Conservation (phyloP, 2,797 vertebrate species). For the Xenops minutus region DNA sequence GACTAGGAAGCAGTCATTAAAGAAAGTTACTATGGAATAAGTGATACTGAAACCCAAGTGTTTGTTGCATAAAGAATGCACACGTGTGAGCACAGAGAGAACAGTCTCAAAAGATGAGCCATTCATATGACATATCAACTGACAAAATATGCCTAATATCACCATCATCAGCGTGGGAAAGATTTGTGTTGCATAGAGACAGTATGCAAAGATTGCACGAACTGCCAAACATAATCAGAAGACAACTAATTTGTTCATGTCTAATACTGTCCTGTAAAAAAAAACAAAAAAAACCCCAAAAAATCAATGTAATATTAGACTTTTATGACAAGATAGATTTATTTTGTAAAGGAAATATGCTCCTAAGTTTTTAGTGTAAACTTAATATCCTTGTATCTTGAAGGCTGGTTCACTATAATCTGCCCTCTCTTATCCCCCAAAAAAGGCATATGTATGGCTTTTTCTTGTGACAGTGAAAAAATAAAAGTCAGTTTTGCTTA, state of each 20-base stretch:
- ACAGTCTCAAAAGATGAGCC: background rate
- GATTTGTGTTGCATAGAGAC: background rate
- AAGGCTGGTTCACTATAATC: background rate
- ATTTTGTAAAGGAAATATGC: background rate
- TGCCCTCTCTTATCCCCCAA: background rate
- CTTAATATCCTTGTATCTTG: background rate
- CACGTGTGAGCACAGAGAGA: rapidly evolving
- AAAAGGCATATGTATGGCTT: background rate
- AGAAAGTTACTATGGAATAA: background rate
- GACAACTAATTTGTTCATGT: background rate
- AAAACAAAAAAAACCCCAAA: background rate
- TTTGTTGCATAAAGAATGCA: background rate
- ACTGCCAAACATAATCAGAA: background rate
- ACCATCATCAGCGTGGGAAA: background rate
- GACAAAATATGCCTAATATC: background rate
- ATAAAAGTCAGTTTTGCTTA: background rate
- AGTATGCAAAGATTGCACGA: background rate
- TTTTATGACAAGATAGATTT: background rate
- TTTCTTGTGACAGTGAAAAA: background rate
- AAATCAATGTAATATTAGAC: background rate
- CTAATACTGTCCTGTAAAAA: background rate
- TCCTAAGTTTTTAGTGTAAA: background rate
- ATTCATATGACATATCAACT: background rate
- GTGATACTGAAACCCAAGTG: background rate
- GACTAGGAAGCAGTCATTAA: background rate